Evolutionary conservation across 2,113 vertebrate species (phyloP), one percentile per base, ranked within the genome.

Genomic region (Recurvirostra avosetta): DNA sequence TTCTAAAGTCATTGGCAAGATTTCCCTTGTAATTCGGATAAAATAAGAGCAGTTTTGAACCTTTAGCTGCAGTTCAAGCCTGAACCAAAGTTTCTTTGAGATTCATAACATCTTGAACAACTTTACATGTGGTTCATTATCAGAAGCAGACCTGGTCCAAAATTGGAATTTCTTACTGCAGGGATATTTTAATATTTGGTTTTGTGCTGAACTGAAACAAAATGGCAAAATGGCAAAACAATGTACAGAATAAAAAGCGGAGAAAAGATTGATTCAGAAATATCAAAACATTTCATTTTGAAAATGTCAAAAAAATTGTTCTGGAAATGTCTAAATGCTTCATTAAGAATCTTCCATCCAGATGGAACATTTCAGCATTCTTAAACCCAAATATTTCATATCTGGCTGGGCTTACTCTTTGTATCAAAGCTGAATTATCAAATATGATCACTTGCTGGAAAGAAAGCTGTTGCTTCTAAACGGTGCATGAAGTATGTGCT

Each of bases 61-160:
- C 40, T 66, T 78, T 43, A 67, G 45, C 49, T 70, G 34, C 36
- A 80, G n/a, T 72, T 76, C 55, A 90, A 95, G 90, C 43, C 87
- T 88, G 59, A 84, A 76, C 19, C 15, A 86, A 82, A 88, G 32
- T 65, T 63, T 82, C 47, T 73, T 63, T 83, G 43, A 70, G 55
- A 94, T 81, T 75, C 68, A 55, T 62, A 82, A 78, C 82, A 90
- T 90, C 82, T 94, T 95, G 70, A 94, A 94, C 30, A 93, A 62
- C 43, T 92, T 83, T 73, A 40, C 45, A 43, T 62, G 7, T 68
- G 4, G 11, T 66, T 95, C 75, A 65, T 85, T 86, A 93, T 90
- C 81, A 96, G 73, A 93, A 95, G 32, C 82, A 94, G 79, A 88
- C 61, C 22, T 43, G 20, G 22, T 71, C 34, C 66, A 89, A 94